A percentile compares a stretch with the other conserved stretches of the same genome.
phyloP scores from a whole-genome alignment of 2,888 invertebrate genomes.

The Agonopterix arenella region DNA sequence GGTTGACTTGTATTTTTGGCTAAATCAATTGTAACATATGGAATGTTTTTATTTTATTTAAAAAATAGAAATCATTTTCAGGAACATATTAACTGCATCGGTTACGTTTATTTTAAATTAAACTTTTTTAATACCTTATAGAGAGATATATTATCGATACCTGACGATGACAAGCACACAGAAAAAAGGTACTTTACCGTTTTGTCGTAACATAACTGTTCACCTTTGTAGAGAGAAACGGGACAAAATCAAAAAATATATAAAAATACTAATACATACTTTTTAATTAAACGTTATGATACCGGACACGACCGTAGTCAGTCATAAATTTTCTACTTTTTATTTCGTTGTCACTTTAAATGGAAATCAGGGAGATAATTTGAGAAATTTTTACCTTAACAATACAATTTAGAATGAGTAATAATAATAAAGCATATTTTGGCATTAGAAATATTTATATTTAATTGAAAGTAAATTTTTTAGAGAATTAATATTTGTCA shows the following conservation, averaged over 20 bases:
- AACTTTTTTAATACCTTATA: too few species aligned
- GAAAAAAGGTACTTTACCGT: background rate
- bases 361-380: constrained; percentile 43
- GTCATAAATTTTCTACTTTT: constrained; percentile 47
- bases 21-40: too few species aligned
- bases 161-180: too few species aligned
- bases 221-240: background rate
- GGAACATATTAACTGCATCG: too few species aligned
- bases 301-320: constrained; percentile 45
- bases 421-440: background rate
- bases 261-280: constrained; percentile 36
- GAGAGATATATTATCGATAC: too few species aligned
- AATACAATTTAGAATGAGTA: constrained; percentile 32
- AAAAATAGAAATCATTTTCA: too few species aligned
- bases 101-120: too few species aligned
- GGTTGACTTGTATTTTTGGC: too few species aligned
- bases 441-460: background rate
- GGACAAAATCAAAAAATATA: constrained; percentile 1
- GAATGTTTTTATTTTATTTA: too few species aligned
- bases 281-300: constrained; percentile 48
- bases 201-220: constrained; percentile 1
- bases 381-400: constrained; percentile 42
- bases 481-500: too few species aligned
- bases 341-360: constrained; percentile 47
- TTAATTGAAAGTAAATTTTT: too few species aligned